Evolutionary conservation across 2,888 invertebrate genomes (phyloP), one percentile per base, ranked within the genome.

Genomic region (Pogonocherus hispidulus): DNA sequence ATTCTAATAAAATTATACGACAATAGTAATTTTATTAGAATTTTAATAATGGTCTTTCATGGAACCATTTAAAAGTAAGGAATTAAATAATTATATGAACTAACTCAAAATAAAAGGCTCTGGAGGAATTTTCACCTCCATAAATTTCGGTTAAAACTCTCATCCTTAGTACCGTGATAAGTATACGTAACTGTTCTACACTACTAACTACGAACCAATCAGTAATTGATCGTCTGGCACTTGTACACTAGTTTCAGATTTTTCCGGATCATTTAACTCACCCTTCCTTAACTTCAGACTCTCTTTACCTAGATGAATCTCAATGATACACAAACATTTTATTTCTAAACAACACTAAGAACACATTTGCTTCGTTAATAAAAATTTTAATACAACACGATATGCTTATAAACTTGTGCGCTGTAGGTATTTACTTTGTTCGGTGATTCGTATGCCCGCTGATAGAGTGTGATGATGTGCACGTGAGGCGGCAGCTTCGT

Each of bases 401-500:
- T 62, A 62, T 62, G 62, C 6, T 35, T 51, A 18, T 46, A 37
- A 60, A 62, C 47, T 59, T 62, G 62, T 62, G 62, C 62, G 62
- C 51, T 37, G 6, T 41, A 27, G 3, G 27, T 8, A n/a, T 32
- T 62, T 46, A 62, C 62, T 62, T 47, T 19, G 35, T 51, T 27
- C 23, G 8, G 52, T 14, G 18, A 23, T 20, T 44, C 57, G 59
- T 19, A 37, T 49, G 41, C 11, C 62, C 51, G 62, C 18, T 62
- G 35, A 11, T 35, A 62, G 16, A 51, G 27, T 59, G 19, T 59
- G 27, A n/a, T 27, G 3, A 23, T 18, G 59, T 59, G 57, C 80
- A 79, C 81, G 80, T 79, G 81, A 73, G 76, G 78, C 78, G 78
- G 80, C 77, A 77, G 79, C 77, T 72, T 65, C 20, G 70, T 59